These are phyloP conservation scores for Pelagia noctiluca DNA, from an alignment of 30 jellyfish, hydroid and myxozoan genomes.

Conservation along the genomic window DNA sequence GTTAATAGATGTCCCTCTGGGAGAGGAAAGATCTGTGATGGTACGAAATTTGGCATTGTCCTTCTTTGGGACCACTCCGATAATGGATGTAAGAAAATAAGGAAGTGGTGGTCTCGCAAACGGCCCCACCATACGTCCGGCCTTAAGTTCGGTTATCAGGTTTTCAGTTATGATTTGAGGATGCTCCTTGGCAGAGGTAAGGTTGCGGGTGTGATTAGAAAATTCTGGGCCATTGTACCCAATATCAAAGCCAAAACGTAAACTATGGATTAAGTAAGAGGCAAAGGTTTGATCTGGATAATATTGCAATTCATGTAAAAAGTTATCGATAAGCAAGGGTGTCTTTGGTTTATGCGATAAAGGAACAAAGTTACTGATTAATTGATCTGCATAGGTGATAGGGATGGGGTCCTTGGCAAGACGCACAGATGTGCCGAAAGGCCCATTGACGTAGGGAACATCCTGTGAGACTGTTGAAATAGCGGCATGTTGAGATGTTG, in stretches of 20 bases:
- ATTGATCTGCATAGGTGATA: not conserved
- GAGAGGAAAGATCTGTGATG: not conserved
- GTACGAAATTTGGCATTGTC: not conserved
- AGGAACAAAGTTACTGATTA: not conserved
- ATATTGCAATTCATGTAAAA: not conserved
- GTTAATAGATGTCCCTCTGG: not conserved
- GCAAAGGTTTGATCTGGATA: not conserved
- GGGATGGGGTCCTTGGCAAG: not conserved
- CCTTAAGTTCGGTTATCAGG: not conserved
- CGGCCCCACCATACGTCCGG: constrained; percentile 5
- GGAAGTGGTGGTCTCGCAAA: not conserved
- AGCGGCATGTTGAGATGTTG: not conserved
- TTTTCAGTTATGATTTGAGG: not conserved
- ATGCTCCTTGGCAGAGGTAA: not conserved
- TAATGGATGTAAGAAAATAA: not conserved
- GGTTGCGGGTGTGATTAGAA: not conserved
- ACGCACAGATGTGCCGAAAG: not conserved
- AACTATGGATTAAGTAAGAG: not conserved
- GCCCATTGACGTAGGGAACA: not conserved
- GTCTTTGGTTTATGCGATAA: not conserved
- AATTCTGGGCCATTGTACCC: not conserved
- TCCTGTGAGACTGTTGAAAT: not conserved
- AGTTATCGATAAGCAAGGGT: not conserved
- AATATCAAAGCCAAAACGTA: not conserved
- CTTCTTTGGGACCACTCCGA: not conserved